Percentiles rank a stretch among this genome's conserved stretches.
phyloP scores from a whole-genome alignment of 2,888 invertebrate genomes.

The Pollenia amentaria region DNA sequence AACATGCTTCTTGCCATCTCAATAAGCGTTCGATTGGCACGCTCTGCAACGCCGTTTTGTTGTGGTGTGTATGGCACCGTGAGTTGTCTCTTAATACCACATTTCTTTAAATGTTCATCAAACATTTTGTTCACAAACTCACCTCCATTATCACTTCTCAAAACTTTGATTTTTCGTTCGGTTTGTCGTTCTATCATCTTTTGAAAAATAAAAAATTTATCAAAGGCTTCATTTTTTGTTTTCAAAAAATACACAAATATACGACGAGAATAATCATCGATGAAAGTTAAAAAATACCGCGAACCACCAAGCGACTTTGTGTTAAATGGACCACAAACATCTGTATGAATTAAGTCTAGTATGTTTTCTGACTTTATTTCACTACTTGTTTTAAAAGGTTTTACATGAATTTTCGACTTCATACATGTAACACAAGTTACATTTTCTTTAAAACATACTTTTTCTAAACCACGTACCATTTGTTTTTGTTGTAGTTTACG shows the following conservation, averaged over 20 bases:
- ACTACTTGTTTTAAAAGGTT: neutral
- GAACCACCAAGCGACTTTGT: slow-evolving; percentile 29
- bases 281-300: neutral
- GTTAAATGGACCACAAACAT: slow-evolving; percentile 20
- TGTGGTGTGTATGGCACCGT: slow-evolving; percentile 13
- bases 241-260: slow-evolving; percentile 3
- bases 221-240: slow-evolving; percentile 22
- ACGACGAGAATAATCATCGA: neutral
- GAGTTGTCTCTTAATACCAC: neutral
- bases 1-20: slow-evolving; percentile 12
- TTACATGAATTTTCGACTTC: neutral
- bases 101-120: neutral
- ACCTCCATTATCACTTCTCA: neutral
- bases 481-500: neutral
- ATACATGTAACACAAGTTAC: neutral
- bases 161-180: slow-evolving; percentile 1
- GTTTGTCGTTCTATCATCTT: slow-evolving; percentile 31
- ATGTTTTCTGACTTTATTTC: neutral
- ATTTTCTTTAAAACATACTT: no score
- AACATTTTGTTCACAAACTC: neutral
- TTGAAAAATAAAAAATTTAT: slow-evolving; percentile 27
- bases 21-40: neutral
- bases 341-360: slow-evolving; percentile 14
- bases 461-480: no score
- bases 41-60: neutral